Base-by-base conservation (phyloP, 1,140 invertebrate genomes). In the Anthonomus grandis region DNA sequence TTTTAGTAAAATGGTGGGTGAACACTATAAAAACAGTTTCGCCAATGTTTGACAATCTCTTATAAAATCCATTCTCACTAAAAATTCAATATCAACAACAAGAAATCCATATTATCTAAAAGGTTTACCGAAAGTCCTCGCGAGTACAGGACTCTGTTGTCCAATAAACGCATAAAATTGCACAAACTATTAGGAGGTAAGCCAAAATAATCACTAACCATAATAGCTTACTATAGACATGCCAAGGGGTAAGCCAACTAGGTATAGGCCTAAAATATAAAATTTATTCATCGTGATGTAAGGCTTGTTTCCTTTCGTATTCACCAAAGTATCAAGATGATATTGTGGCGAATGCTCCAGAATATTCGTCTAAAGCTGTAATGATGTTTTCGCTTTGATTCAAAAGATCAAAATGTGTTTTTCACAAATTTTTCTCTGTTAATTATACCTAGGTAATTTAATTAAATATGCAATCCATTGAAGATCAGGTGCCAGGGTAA, bases 221-320 rank as follows among this genome's bases (percentile, higher is more conserved):
- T 13, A 36, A 15, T 1, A 15, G 2, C 6, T 2, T 1, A 23
- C 9, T 38, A 23, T 50, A 50, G 17, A 50, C 48, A n/a, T 37
- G 18, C 12, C 23, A 0, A 2, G 48, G 48, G 22, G 18, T 38
- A 24, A 50, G 39, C 48, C 48, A 50, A 21, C 31, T 13, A 12
- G 48, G 19, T 8, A 19, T 21, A 15, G 25, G 12, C n/a, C 48
- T 50, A 38, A 50, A 50, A 46, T n/a, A n/a, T n/a, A n/a, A n/a
- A n/a, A n/a, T n/a, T n/a, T n/a, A n/a, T n/a, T n/a, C n/a, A n/a
- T n/a, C n/a, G n/a, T n/a, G n/a, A n/a, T n/a, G n/a, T n/a, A n/a
- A n/a, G n/a, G n/a, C n/a, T n/a, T n/a, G n/a, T n/a, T n/a, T n/a
- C n/a, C n/a, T n/a, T n/a, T n/a, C n/a, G n/a, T n/a, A n/a, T n/a